Conservation (phyloP, 2,888 invertebrate genomes). For the Ophraella communa region DNA sequence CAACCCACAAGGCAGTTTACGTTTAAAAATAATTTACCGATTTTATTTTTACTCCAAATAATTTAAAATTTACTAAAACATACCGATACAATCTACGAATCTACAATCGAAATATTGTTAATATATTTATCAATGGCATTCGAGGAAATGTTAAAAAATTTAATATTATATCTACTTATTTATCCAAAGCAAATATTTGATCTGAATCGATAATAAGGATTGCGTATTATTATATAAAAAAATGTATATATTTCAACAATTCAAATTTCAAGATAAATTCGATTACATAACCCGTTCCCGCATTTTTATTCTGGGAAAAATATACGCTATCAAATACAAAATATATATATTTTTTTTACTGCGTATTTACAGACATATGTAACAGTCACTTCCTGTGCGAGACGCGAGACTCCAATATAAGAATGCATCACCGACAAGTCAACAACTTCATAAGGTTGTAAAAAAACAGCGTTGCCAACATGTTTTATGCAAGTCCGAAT, state of each 20-base stretch:
- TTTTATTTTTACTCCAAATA: too few relatives aligned
- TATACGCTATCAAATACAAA: too few relatives aligned
- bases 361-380: background rate
- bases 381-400: background rate
- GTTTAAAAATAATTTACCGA: background rate
- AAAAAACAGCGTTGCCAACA: background rate
- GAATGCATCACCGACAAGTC: constrained; percentile 5
- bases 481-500: background rate
- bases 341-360: background rate
- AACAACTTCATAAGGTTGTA: constrained; percentile 7
- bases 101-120: background rate
- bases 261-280: background rate
- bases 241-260: constrained; percentile 5
- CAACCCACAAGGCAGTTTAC: too few relatives aligned
- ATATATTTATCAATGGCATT: background rate
- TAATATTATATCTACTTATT: background rate
- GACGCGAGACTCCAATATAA: background rate
- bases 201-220: too few relatives aligned
- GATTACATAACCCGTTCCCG: background rate
- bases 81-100: too few relatives aligned
- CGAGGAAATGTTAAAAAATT: background rate
- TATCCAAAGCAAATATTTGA: background rate
- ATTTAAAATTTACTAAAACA: too few relatives aligned
- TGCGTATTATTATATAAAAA: too few relatives aligned
- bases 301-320: background rate